Evolutionary conservation across 2,797 vertebrate species (phyloP).

Genomic region (Heliangelus exortis): DNA sequence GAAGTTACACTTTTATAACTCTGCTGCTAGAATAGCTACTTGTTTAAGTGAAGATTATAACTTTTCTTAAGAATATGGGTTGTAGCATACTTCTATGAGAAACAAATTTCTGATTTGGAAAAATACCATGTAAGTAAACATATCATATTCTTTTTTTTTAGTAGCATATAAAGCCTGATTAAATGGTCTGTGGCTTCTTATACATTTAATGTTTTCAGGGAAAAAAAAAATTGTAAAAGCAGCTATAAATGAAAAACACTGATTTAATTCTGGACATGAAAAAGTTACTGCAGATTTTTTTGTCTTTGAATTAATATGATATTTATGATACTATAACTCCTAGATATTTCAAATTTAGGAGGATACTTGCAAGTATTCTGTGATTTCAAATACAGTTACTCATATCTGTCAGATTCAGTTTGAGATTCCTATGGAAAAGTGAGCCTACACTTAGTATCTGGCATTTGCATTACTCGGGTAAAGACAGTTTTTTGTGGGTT

Average conservation of each 20-base stretch:
- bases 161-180: not conserved
- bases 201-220: not conserved
- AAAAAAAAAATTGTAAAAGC: not conserved
- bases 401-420: constrained; percentile 32
- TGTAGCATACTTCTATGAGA: not conserved
- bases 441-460: not conserved
- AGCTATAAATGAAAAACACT: not conserved
- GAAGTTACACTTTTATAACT: not conserved
- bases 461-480: constrained; percentile 14
- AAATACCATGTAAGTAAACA: not conserved
- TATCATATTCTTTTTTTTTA: not conserved
- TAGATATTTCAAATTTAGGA: not conserved
- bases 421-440: constrained; percentile 15
- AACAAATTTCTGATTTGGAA: not conserved
- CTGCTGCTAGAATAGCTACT: not conserved
- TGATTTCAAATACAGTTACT: constrained; percentile 4
- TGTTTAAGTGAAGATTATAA: not conserved
- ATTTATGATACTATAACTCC: not conserved
- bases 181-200: not conserved
- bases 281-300: constrained; percentile 11
- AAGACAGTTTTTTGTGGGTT: not conserved
- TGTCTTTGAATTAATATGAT: not conserved
- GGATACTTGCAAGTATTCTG: constrained; percentile 22
- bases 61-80: not conserved
- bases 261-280: constrained; percentile 25